Conservation (phyloP, 2,797 vertebrate genomes). For the Parotocinclus haroldoi region DNA sequence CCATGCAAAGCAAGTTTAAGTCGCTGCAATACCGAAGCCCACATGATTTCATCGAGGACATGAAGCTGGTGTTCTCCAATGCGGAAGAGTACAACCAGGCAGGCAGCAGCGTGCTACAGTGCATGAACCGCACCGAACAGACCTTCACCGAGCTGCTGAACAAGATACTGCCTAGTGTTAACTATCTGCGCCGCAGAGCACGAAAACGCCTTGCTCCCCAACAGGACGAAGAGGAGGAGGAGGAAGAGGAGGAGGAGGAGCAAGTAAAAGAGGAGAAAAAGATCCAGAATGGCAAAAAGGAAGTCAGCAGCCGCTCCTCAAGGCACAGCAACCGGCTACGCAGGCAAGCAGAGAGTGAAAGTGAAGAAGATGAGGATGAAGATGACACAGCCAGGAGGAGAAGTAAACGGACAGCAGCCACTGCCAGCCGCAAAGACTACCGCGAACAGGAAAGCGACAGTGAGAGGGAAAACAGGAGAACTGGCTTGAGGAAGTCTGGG, state of each 20-base stretch:
- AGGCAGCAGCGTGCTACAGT: constrained; percentile 84
- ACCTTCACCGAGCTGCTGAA: constrained; percentile 84
- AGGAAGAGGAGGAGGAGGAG: constrained; percentile 58
- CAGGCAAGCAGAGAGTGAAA: constrained; percentile 53
- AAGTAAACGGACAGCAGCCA: constrained; percentile 63
- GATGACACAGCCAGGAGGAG: constrained; percentile 64
- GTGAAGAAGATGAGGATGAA: constrained; percentile 51
- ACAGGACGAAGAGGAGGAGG: constrained; percentile 62
- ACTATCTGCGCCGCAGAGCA: constrained; percentile 75
- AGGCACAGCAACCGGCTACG: constrained; percentile 35
- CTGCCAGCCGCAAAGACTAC: constrained; percentile 64
- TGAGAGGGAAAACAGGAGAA: constrained; percentile 75
- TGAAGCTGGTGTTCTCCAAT: constrained; percentile 92
- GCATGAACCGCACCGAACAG: constrained; percentile 90
- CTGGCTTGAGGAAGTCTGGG: constrained; percentile 53
- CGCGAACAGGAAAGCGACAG: constrained; percentile 80
- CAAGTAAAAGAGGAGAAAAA: constrained; percentile 47
- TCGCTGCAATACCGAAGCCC: constrained; percentile 81
- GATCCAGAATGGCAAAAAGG: constrained; percentile 34
- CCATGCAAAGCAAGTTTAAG: constrained; percentile 87
- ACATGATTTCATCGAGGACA: constrained; percentile 86
- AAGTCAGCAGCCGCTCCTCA: constrained; percentile 37
- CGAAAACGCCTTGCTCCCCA: constrained; percentile 62
- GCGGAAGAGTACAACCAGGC: constrained; percentile 92
- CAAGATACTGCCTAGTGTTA: constrained; percentile 86